Evolutionary conservation across 2,888 invertebrate genomes (phyloP), one percentile per base, ranked within the genome.

Genomic region (Punctoribates punctum): DNA sequence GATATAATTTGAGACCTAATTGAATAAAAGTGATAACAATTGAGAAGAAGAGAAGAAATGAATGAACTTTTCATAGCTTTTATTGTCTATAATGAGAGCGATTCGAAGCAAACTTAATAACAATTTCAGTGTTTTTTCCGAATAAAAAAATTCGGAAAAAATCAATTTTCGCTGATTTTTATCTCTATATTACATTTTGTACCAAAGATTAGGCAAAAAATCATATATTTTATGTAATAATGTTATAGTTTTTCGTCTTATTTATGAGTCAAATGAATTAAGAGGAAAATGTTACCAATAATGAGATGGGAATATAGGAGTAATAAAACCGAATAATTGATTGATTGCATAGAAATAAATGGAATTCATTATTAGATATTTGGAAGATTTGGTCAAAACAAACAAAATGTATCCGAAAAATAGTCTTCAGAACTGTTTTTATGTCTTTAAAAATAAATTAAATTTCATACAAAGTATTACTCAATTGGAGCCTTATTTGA

Each of bases 401-500:
- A 17, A 62, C 6, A 11, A 17, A n/a, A 51, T n/a, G 3, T 48
- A 3, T 48, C 48, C 13, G 48, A n/a, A 51, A 17, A n/a, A 51
- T 54, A 27, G 60, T 27, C 27, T 60, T 13, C 42, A 5, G 42
- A 42, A 42, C 13, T 42, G 9, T 42, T 42, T 9, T 42, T 1
- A 42, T 42, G 13, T 5, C 11, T 42, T 42, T 42, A 34, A 27
- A 17, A 17, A 13, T 29, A 34, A 65, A 65, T 34, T 38, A 65
- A 25, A 27, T 62, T n/a, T 51, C n/a, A 51, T 51, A 51, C n/a
- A 51, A 51, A 20, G 4, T 20, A n/a, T 51, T 11, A 51, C 51
- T 51, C 20, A 51, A n/a, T 13, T 17, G 5, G 9, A 60, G 3
- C 15, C 0, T 20, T 20, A 94, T 90, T 94, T 89, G 85, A 94